phyloP scores from a whole-genome alignment of 1,140 invertebrate species.

The Saccostrea echinata region DNA sequence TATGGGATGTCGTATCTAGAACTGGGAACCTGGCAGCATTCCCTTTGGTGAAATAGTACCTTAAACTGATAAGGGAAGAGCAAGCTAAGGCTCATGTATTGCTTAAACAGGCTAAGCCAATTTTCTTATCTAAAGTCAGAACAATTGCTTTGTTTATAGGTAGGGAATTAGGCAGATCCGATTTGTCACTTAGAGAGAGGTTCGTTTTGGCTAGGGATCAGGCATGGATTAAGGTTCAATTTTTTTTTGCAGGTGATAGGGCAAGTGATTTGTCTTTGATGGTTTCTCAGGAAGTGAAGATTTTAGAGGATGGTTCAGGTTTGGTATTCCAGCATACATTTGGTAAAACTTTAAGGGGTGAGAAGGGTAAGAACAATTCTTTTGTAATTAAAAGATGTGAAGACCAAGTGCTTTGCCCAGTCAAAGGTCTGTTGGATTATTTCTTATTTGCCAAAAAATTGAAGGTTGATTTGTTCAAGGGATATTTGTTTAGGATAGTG shows the following conservation, averaged over 20 bases:
- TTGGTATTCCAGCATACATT: too few species aligned
- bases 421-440: too few species aligned
- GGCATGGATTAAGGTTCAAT: conserved; percentile 53
- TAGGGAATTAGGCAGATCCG: too few species aligned
- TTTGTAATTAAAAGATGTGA: too few species aligned
- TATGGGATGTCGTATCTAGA: background rate
- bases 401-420: too few species aligned
- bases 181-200: conserved; percentile 20
- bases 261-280: conserved; percentile 46
- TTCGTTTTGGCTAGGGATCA: conserved; percentile 53
- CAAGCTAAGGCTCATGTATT: conserved; percentile 49
- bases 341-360: too few species aligned
- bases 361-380: too few species aligned
- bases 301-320: too few species aligned
- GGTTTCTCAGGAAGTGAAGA: conserved; percentile 54
- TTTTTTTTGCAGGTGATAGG: conserved; percentile 56
- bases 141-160: conserved; percentile 39
- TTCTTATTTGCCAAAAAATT: too few species aligned
- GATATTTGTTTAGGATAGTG: too few species aligned
- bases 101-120: conserved; percentile 53
- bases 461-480: too few species aligned
- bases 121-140: conserved; percentile 46
- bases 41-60: conserved; percentile 24
- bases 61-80: conserved; percentile 49
- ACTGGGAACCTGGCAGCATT: conserved; percentile 42